Evolutionary conservation across 1,140 invertebrate species (phyloP), one percentile per base, ranked within the genome.

Genomic region (Vollenhovia emeryi): DNA sequence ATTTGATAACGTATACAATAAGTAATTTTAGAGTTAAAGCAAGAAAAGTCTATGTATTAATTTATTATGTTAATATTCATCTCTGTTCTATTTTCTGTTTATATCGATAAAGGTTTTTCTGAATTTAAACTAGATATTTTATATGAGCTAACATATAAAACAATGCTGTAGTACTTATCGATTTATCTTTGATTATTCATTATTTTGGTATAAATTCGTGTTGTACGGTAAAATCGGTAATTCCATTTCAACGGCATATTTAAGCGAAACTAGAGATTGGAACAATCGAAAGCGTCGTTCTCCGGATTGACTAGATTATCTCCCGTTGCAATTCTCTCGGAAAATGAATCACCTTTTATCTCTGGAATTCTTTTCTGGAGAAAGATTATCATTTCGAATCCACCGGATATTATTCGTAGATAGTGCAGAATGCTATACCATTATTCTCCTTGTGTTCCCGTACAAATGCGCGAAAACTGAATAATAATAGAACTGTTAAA

Each of bases 381-480:
- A 62, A 76, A 84, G 80, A 75, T 74, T 76, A 75, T 74, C 80
- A 64, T 52, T 76, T 62, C 21, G 30, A 50, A 43, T 76, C 21
- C 18, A 64, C n/a, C 45, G 80, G 71, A 84, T 75, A 84, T 84
- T 84, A 52, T 45, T 62, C 43, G 30, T 27, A 82, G 36, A 73
- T 71, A 71, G 36, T n/a, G 11, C 8, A n/a, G 4, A 45, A 71
- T 8, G 27, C 24, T 43, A 57, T 27, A 15, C n/a, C 48, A 52
- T 80, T 30, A 24, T 59, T 30, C 50, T 36, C n/a, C 78, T 33
- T 57, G 50, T 52, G 64, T 73, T 73, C 50, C 45, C 78, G 43
- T 57, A 71, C 36, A 36, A 40, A 69, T 57, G 62, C 4, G 45
- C n/a, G 33, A 50, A 68, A 79, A 73, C 36, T 43, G 64, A 69